Evolutionary conservation across 1,140 invertebrate genomes (phyloP).

Genomic region (Bombyx mandarina): DNA sequence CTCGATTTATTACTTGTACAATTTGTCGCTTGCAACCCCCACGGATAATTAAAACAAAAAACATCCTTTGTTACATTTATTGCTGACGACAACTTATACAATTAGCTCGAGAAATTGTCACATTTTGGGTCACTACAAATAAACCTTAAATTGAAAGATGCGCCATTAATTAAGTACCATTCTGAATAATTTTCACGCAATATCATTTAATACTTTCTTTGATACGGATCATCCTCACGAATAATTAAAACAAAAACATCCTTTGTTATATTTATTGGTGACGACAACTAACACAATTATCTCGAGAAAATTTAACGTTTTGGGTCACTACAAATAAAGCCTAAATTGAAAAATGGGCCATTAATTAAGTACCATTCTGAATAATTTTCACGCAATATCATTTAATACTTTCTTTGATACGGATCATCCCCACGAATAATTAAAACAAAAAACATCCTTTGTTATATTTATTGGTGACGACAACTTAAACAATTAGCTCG

Average conservation of each 20-base stretch:
- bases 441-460: no score
- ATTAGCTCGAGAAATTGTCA: slow-evolving; percentile 26
- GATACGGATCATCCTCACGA: slow-evolving; percentile 62
- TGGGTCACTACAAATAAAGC: slow-evolving; percentile 17
- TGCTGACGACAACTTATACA: slow-evolving; percentile 41
- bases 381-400: slow-evolving; percentile 18
- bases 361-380: slow-evolving; percentile 10
- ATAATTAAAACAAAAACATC: no score
- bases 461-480: slow-evolving; percentile 57
- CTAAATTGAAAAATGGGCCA: slow-evolving; percentile 9
- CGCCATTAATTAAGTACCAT: slow-evolving; percentile 8
- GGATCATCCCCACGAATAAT: no score
- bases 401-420: slow-evolving; percentile 57
- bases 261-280: slow-evolving; percentile 62
- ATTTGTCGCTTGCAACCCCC: slow-evolving; percentile 56
- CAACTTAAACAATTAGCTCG: slow-evolving; percentile 38
- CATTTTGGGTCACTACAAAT: slow-evolving; percentile 11
- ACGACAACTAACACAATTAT: slow-evolving; percentile 38
- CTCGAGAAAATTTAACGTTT: slow-evolving; percentile 19
- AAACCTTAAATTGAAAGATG: slow-evolving; percentile 14
- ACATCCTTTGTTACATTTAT: slow-evolving; percentile 59
- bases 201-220: slow-evolving; percentile 45
- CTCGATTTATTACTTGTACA: slow-evolving; percentile 66
- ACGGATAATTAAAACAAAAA: slow-evolving; percentile 54
- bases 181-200: slow-evolving; percentile 20